Conservation (phyloP, 2,888 invertebrate species). For the Meloe dianella region DNA sequence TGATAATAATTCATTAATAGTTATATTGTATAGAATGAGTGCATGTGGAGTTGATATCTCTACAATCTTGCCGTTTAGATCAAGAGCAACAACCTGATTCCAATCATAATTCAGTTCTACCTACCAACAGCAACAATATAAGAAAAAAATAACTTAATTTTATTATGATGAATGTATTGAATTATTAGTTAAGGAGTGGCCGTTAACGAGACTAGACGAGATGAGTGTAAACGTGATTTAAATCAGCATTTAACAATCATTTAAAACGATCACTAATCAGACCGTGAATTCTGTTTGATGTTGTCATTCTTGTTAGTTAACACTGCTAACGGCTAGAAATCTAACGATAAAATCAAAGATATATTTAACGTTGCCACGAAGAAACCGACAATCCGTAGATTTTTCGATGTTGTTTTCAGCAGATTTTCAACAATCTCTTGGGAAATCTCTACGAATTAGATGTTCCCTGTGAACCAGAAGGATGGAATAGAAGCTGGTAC, state of each 20-base stretch:
- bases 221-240: conserved; percentile 28
- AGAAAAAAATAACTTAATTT: conserved; percentile 1
- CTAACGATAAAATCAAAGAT: neutral
- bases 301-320: neutral
- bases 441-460: conserved; percentile 54
- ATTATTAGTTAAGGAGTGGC: conserved; percentile 29
- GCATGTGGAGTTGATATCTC: conserved; percentile 8
- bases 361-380: neutral
- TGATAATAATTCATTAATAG: conserved; percentile 33
- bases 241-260: conserved; percentile 24
- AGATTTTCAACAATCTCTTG: conserved; percentile 44
- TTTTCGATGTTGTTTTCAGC: conserved; percentile 49
- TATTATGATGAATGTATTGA: conserved; percentile 27
- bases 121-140: neutral
- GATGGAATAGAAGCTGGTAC: conserved; percentile 46
- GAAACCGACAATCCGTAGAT: conserved; percentile 36
- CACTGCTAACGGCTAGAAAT: neutral
- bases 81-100: conserved; percentile 24
- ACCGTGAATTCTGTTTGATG: conserved; percentile 18
- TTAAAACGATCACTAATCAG: conserved; percentile 20
- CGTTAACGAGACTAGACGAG: conserved; percentile 24
- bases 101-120: neutral
- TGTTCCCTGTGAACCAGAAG: conserved; percentile 42
- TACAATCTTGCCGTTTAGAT: conserved; percentile 7
- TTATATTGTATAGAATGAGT: neutral